phyloP scores from a whole-genome alignment of 2,113 vertebrate species.

The Pangasianodon hypophthalmus region DNA sequence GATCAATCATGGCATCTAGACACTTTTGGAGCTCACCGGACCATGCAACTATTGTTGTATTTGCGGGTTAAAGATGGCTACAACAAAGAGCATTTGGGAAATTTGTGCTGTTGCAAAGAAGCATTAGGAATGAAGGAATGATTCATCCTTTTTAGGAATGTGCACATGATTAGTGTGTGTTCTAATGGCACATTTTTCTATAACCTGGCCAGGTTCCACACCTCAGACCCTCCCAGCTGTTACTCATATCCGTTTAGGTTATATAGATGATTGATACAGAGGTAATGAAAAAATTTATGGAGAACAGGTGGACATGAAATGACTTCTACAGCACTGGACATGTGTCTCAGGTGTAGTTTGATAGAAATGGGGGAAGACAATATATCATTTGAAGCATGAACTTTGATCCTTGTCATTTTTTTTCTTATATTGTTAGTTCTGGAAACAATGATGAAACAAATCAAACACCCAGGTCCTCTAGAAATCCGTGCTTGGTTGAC shows the following conservation, averaged over 20 bases:
- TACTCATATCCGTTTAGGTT: constrained; percentile 20
- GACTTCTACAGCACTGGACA: constrained; percentile 23
- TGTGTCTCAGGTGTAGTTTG: not conserved
- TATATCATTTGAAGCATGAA: not conserved
- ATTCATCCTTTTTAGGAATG: not conserved
- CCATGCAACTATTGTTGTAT: not conserved
- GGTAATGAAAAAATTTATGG: constrained; percentile 51
- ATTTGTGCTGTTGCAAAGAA: not conserved
- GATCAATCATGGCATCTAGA: constrained; percentile 37
- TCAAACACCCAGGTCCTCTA: not conserved
- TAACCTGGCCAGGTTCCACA: not conserved
- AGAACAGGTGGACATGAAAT: constrained; percentile 47
- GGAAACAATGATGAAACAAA: not conserved
- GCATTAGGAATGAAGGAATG: not conserved
- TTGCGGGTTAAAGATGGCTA: not conserved
- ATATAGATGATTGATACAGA: constrained; percentile 30
- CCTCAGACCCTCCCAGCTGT: constrained; percentile 35
- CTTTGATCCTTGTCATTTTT: not conserved
- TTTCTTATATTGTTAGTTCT: not conserved
- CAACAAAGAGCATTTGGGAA: not conserved
- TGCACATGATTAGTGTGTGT: not conserved
- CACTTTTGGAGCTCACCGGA: not conserved
- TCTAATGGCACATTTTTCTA: not conserved
- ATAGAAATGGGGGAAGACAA: constrained; percentile 14
- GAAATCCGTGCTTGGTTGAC: not conserved